A percentile compares a stretch with the other conserved stretches of the same genome.
Evolutionary conservation across 2,888 invertebrate species (phyloP).

Genomic region (Thymelicus lineola): DNA sequence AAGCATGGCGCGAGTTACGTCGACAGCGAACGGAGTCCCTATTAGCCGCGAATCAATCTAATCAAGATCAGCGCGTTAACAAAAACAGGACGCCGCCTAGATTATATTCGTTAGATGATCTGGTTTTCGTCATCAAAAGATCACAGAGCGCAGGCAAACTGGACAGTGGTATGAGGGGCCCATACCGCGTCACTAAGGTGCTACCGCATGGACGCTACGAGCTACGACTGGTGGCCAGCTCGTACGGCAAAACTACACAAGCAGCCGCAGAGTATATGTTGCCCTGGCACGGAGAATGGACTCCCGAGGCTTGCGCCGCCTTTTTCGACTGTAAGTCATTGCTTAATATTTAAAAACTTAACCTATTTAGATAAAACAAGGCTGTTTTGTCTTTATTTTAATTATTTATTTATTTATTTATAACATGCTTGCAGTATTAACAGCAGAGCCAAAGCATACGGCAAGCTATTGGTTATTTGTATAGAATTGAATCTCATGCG

Average conservation of each 20-base stretch:
- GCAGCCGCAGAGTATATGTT: not conserved
- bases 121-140: not conserved
- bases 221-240: slow-evolving; percentile 6
- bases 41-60: not conserved
- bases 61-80: not conserved
- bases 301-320: not conserved
- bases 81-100: not conserved
- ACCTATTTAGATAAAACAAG: too few species aligned
- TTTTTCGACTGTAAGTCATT: not conserved
- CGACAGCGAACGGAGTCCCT: slow-evolving; percentile 14
- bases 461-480: too few species aligned
- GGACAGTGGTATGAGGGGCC: slow-evolving; percentile 12
- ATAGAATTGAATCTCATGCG: too few species aligned
- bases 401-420: too few species aligned
- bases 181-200: not conserved
- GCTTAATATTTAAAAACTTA: not conserved
- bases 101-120: not conserved
- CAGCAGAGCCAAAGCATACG: too few species aligned
- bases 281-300: slow-evolving; percentile 4
- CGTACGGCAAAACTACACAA: slow-evolving; percentile 9
- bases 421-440: too few species aligned
- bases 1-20: slow-evolving; percentile 1
- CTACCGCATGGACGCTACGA: slow-evolving; percentile 18
- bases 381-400: too few species aligned
- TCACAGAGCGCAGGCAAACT: slow-evolving; percentile 3